Conservation (phyloP, 2,113 vertebrate genomes). For the Lichenostomus cassidix region DNA sequence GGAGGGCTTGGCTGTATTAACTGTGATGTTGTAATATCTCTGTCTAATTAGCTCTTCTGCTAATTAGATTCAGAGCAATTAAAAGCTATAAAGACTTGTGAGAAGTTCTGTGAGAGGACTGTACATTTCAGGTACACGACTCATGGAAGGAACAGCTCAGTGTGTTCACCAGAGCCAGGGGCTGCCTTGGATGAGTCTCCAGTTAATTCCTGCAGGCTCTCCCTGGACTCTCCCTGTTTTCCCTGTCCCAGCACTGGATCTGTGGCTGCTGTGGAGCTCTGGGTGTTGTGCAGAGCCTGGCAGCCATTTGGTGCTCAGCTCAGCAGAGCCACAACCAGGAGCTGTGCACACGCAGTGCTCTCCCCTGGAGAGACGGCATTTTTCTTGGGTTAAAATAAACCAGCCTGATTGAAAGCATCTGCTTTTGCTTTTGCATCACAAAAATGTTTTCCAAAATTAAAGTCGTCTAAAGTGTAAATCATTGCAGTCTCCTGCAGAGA, state of each 20-base stretch:
- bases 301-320: neutral
- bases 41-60: constrained; percentile 60
- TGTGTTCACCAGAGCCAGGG: neutral
- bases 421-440: constrained; percentile 11
- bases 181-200: neutral
- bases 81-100: constrained; percentile 32
- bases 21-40: constrained; percentile 17
- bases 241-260: neutral
- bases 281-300: neutral
- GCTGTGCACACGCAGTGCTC: neutral
- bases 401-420: constrained; percentile 48
- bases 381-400: constrained; percentile 34
- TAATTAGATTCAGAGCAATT: constrained; percentile 68
- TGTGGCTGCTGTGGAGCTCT: neutral
- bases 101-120: neutral
- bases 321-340: neutral
- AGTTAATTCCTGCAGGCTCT: neutral
- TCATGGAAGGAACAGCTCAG: neutral
- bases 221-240: accelerated
- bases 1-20: constrained; percentile 43
- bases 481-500: neutral
- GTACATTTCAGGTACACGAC: neutral
- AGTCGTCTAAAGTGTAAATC: neutral
- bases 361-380: neutral
- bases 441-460: neutral